These are phyloP conservation scores for Centropus unirufus DNA, from an alignment of 2,113 vertebrate species.

Conservation along the genomic window DNA sequence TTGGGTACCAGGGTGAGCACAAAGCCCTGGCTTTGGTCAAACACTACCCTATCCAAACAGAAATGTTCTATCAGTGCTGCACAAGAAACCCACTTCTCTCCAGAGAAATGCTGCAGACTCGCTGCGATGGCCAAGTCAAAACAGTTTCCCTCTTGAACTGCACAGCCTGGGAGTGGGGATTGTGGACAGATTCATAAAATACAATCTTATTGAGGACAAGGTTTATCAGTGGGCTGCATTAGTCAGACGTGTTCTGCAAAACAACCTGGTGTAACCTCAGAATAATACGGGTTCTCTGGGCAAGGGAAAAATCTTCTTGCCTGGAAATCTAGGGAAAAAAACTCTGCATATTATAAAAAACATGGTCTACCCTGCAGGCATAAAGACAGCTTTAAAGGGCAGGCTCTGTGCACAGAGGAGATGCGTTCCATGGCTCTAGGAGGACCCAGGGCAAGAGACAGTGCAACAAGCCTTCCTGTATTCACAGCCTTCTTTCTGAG, in stretches of 20 bases:
- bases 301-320: neutral
- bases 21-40: neutral
- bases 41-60: too few species aligned
- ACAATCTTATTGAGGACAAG: too few species aligned
- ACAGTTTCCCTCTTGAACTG: neutral
- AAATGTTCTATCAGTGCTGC: neutral
- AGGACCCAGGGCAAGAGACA: neutral
- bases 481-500: neutral
- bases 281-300: rapidly evolving
- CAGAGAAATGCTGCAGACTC: neutral
- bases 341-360: neutral
- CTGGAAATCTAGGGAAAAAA: neutral
- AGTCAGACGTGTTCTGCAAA: neutral
- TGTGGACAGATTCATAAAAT: neutral
- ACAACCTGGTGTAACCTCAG: neutral
- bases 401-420: neutral
- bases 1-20: neutral
- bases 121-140: neutral
- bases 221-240: neutral
- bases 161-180: neutral
- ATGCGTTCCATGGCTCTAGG: neutral
- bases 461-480: neutral
- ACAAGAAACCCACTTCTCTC: neutral
- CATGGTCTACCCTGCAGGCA: neutral
- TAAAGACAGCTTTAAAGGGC: neutral